Base-by-base conservation (phyloP, 2,888 invertebrate genomes). In the Zaprionus lineosus region DNA sequence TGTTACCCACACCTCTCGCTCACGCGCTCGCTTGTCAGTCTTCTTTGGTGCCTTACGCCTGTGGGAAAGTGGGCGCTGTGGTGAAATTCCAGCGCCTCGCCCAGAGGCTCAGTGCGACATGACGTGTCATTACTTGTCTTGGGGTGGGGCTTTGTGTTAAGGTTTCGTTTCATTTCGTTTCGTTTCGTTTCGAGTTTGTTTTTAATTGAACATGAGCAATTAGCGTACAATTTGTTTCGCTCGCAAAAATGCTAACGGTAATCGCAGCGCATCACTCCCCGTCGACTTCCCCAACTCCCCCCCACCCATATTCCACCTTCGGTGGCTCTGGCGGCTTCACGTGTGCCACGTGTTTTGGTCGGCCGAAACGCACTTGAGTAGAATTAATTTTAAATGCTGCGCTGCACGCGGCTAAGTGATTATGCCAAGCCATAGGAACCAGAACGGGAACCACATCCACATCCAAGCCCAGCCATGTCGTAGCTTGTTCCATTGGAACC, bases 151-250 rank as follows among this genome's bases (percentile, higher is more conserved):
- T 3, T 19, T 19, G 24, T 24, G 8, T 2, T 24, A 4, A 24
- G 24, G 24, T 31, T 58, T 47, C 16, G 24, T 50, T 28, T 41
- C 11, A 15, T 18, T 53, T 40, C 5, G 24, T 36, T 63, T 29
- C 31, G 14, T 57, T 43, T 11, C 37, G 36, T 31, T 36, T 41
- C 3, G 62, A 64, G 59, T 57, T 70, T 60, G 65, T 74, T 56
- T 82, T 79, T 86, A 86, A 86, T 86, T 86, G 87, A 86, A 86
- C 84, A 84, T 69, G 67, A 84, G 82, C 86, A 86, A 87, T 86
- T 86, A 86, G 86, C 82, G 82, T 86, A 82, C 85, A 86, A 86
- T 86, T 79, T 84, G 83, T 83, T 78, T 73, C 71, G 76, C 71
- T 86, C 66, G 69, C 78, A 64, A 65, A 69, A 69, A 68, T 60